A percentile compares a stretch with the other conserved stretches of the same genome.
These are phyloP conservation scores for Pasiphila rectangulata DNA, from an alignment of 2,888 invertebrate genomes.

Conservation along the genomic window DNA sequence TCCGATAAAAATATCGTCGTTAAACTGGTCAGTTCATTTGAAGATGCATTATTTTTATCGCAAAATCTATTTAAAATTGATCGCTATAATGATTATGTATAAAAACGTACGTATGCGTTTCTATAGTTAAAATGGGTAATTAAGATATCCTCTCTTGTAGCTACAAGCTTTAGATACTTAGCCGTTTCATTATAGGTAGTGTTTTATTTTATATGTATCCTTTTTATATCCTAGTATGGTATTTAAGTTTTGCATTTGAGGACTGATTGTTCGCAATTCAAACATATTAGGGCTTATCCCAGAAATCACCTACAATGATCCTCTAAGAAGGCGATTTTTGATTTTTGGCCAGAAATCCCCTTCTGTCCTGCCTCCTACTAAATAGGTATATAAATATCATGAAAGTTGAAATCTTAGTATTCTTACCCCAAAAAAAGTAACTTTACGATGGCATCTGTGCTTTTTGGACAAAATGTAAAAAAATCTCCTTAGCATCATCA, in stretches of 20 bases:
- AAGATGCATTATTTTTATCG: slow-evolving; percentile 13
- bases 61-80: slow-evolving; percentile 9
- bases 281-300: no score
- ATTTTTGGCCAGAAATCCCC: background rate
- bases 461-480: no score
- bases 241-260: no score
- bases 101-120: slow-evolving; percentile 2
- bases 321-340: background rate
- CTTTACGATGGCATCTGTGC: no score
- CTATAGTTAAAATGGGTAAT: slow-evolving; percentile 1
- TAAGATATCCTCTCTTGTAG: background rate
- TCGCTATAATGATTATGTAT: slow-evolving; percentile 5
- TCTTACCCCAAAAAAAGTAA: no score
- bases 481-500: no score
- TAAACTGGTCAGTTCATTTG: slow-evolving; percentile 10
- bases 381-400: no score
- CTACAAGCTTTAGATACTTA: background rate
- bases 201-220: no score
- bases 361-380: background rate
- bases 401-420: no score
- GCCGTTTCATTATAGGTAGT: background rate
- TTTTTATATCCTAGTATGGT: no score
- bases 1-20: slow-evolving; percentile 34
- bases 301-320: no score
- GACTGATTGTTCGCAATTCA: no score